Evolutionary conservation across 1,140 invertebrate species (phyloP).

Genomic region (Drosophila serrata): DNA sequence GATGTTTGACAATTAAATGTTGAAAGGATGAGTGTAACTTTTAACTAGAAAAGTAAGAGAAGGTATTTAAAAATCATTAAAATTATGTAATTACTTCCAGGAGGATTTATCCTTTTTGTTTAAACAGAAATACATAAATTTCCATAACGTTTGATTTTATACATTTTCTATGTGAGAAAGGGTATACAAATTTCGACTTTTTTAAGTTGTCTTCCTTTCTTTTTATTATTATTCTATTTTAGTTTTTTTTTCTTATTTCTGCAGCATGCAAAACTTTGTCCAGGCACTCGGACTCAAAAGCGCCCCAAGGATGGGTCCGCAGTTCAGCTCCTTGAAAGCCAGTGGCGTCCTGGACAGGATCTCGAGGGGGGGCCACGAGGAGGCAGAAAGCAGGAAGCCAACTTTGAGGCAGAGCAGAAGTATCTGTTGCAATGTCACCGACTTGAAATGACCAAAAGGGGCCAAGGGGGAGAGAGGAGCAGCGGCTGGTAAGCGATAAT

Average conservation of each 20-base stretch:
- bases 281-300: constrained; percentile 59
- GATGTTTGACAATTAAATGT: neutral
- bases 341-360: neutral
- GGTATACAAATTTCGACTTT: neutral
- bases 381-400: constrained; percentile 22
- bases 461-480: neutral
- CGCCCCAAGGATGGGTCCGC: constrained; percentile 25
- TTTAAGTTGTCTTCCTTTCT: constrained; percentile 1
- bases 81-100: neutral
- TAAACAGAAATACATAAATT: too few species aligned
- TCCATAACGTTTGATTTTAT: too few species aligned
- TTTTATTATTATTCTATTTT: constrained; percentile 48
- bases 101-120: neutral
- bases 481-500: constrained; percentile 61
- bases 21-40: too few species aligned
- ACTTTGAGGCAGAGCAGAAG: constrained; percentile 64
- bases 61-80: neutral
- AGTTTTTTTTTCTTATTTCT: constrained; percentile 46
- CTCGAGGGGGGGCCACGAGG: neutral
- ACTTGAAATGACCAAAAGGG: constrained; percentile 55
- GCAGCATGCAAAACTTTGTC: constrained; percentile 70
- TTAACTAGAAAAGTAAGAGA: neutral
- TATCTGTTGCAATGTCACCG: constrained; percentile 81
- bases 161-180: neutral
- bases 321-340: neutral